A percentile compares a stretch with the other conserved stretches of the same genome.
phyloP scores from a whole-genome alignment of 2,113 vertebrate species.

The Eubucco bourcierii region DNA sequence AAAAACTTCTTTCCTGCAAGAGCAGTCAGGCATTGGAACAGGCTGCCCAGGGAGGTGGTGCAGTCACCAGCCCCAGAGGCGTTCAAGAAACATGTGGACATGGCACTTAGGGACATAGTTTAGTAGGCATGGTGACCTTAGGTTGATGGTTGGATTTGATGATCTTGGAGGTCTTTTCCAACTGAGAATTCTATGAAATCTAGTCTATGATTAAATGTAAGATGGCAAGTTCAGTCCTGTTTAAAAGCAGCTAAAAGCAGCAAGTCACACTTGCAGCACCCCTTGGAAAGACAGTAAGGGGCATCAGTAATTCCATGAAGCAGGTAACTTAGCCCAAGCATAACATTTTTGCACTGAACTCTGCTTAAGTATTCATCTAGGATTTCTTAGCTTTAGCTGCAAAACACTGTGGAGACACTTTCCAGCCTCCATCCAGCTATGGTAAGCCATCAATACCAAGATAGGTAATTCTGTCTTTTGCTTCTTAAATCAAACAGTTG shows the following conservation, averaged over 20 bases:
- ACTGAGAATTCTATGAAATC: no score
- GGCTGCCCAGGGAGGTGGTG: no score
- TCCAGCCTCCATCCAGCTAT: background rate
- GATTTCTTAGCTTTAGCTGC: background rate
- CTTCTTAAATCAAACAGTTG: background rate
- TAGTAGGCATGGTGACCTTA: no score
- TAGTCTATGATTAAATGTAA: background rate
- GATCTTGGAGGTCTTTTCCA: no score
- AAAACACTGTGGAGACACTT: background rate
- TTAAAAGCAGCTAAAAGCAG: background rate
- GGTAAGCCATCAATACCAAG: background rate
- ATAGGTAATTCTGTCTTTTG: background rate
- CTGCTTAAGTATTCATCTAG: background rate
- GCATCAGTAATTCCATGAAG: background rate
- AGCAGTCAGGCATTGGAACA: no score
- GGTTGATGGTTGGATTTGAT: no score
- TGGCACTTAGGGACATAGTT: no score
- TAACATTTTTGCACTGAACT: background rate
- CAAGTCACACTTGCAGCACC: background rate
- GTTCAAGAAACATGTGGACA: no score
- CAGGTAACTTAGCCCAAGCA: background rate
- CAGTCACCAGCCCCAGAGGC: no score
- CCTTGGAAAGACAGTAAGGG: background rate
- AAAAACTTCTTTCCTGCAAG: no score
- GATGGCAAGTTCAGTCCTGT: background rate